Evolutionary conservation across 2,113 vertebrate genomes (phyloP).

Genomic region (Cinclus mexicanus): DNA sequence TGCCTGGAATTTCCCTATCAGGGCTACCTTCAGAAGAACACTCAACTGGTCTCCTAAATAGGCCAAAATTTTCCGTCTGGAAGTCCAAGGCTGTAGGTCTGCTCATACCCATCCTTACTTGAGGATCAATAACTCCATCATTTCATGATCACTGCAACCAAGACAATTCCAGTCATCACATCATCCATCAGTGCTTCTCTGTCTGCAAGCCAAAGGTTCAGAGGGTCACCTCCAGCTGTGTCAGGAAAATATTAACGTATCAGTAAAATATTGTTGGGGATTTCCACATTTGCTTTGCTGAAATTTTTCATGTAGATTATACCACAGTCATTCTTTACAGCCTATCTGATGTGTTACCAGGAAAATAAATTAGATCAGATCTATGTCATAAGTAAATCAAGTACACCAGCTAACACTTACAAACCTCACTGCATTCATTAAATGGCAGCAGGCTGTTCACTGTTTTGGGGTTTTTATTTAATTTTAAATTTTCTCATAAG

Average conservation of each 20-base stretch:
- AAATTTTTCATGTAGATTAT: background rate
- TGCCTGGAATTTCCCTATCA: background rate
- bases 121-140: accelerated
- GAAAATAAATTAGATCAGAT: slow-evolving; percentile 18
- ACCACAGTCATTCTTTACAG: background rate
- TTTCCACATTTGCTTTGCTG: background rate
- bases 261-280: background rate
- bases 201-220: background rate
- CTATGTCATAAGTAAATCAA: slow-evolving; percentile 21
- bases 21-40: background rate
- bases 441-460: slow-evolving; percentile 2
- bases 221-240: background rate
- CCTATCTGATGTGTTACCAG: background rate
- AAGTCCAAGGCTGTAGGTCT: background rate
- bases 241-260: background rate
- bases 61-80: background rate
- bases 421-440: background rate
- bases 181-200: background rate
- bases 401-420: background rate
- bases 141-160: background rate
- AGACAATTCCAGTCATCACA: background rate
- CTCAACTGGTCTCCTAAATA: background rate
- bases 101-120: background rate
- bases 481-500: slow-evolving; percentile 19
- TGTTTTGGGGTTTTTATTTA: background rate